These are phyloP conservation scores for Nibea albiflora DNA, from an alignment of 2,113 vertebrate species.

Conservation along the genomic window DNA sequence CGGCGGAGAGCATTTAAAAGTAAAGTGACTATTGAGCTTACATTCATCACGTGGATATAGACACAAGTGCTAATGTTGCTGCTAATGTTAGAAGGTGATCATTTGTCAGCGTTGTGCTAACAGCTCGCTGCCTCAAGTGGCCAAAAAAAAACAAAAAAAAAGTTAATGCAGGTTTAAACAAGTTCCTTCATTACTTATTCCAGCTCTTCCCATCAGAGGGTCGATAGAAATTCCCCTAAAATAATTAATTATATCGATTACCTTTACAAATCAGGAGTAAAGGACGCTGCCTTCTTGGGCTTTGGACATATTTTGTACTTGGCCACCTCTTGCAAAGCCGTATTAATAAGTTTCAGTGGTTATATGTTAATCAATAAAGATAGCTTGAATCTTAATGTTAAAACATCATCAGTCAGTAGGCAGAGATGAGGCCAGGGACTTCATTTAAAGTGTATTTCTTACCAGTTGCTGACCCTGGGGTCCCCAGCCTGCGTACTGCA, in stretches of 20 bases:
- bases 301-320: neutral
- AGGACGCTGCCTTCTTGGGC: neutral
- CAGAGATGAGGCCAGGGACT: neutral
- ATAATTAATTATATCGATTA: conserved; percentile 8
- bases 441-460: conserved; percentile 72
- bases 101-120: neutral
- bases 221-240: neutral
- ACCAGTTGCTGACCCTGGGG: conserved; percentile 97
- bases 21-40: neutral
- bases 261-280: neutral
- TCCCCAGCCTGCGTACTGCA: conserved; percentile 98
- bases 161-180: conserved; percentile 22
- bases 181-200: conserved; percentile 4
- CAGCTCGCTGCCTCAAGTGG: neutral
- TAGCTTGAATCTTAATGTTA: neutral
- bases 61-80: neutral
- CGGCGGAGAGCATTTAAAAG: neutral
- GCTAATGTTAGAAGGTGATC: neutral
- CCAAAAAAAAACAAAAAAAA: neutral
- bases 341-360: neutral
- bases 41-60: neutral
- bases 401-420: neutral
- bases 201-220: neutral
- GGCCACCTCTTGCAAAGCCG: neutral
- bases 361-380: neutral